Conservation (phyloP, 2,113 vertebrate species). For the Tursiops truncatus region DNA sequence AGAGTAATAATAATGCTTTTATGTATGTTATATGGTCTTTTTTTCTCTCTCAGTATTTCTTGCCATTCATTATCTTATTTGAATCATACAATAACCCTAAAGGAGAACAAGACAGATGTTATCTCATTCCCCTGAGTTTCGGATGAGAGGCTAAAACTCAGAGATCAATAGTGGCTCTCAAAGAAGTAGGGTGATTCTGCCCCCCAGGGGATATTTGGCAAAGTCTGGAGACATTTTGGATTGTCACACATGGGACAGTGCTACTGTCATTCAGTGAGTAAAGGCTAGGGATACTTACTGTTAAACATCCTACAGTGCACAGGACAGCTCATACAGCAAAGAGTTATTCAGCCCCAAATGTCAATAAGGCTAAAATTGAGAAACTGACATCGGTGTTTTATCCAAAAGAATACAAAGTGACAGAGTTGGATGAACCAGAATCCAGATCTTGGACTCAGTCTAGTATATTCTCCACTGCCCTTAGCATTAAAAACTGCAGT, state of each 20-base stretch:
- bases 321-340: not conserved
- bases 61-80: not conserved
- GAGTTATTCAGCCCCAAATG: not conserved
- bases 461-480: not conserved
- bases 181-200: not conserved
- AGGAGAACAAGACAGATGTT: not conserved
- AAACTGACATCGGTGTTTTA: not conserved
- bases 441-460: not conserved
- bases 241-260: not conserved
- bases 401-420: not conserved
- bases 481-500: not conserved
- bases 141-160: not conserved
- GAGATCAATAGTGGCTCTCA: not conserved
- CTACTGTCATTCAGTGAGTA: not conserved
- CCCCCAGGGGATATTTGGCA: not conserved
- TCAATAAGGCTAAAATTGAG: not conserved
- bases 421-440: not conserved
- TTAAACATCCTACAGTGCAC: not conserved
- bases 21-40: not conserved
- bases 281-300: not conserved
- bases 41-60: not conserved
- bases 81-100: not conserved
- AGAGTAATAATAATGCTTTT: slow-evolving; percentile 23
- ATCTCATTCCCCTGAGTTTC: not conserved
- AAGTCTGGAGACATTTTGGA: slow-evolving; percentile 5